Base-by-base conservation (phyloP, 2,113 vertebrate genomes). In the Bos indicus region DNA sequence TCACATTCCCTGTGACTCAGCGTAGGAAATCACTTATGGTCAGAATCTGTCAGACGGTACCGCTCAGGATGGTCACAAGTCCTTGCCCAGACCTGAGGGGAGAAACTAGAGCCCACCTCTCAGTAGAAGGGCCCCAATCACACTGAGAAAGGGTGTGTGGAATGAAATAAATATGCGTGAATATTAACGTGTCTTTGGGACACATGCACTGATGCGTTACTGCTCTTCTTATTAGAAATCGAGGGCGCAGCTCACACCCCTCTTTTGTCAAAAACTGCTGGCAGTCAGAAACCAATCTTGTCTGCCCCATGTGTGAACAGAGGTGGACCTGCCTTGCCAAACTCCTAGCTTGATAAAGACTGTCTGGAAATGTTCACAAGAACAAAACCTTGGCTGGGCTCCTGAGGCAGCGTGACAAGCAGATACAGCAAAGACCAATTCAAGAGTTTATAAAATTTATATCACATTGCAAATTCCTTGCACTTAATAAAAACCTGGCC, bases 21-120 rank as follows among this genome's bases (percentile, higher is more conserved):
- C 51, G 0, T 9, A 40, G 7, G 33, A 67, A 71, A 1, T 25
- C n/a, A 3, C 21, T 6, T 14, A 0, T 25, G 0, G 1, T 2
- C 15, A 14, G 23, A 7, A 30, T 36, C 54, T 14, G 46, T 71
- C 40, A 4, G 0, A 21, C 1, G 5, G 48, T 5, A 15, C 4
- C 9, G 1, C 21, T 15, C 0, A 0, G 17, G 16, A 4, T 8
- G 12, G 3, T 13, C 25, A 30, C n/a, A 62, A 46, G 51, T 4
- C 43, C 17, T 43, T 7, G 9, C 43, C 64, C 84, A 48, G 46
- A 28, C 8, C 0, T 5, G 25, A 54, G 84, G 0, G 2, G 6
- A 17, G 43, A 13, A 17, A 4, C 23, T 2, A 56, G 57, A 30
- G 16, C 14, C 25, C 7, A 3, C 7, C 15, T 12, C 30, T 51